phyloP scores from a whole-genome alignment of 2,797 vertebrate genomes.

The Etheostoma perlongum region DNA sequence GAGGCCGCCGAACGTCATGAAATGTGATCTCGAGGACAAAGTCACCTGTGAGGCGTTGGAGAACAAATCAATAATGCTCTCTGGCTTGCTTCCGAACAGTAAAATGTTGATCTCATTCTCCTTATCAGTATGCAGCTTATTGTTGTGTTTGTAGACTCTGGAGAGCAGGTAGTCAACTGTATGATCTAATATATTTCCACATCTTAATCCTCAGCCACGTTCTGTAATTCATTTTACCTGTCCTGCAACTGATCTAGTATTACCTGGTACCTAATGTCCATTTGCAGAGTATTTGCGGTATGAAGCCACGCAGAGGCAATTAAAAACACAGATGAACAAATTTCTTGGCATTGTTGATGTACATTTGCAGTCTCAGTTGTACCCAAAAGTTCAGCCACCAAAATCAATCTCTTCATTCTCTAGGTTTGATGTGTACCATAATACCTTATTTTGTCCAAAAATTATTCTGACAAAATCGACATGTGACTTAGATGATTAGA shows the following conservation, averaged over 20 bases:
- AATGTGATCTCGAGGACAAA: conserved; percentile 87
- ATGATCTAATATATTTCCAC: conserved; percentile 18
- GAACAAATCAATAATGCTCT: background rate
- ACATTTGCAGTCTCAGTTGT: background rate
- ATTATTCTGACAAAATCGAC: background rate
- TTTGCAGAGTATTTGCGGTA: conserved; percentile 18
- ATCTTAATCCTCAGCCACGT: conserved; percentile 10
- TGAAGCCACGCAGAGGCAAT: background rate
- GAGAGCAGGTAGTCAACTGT: background rate
- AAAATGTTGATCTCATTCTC: background rate
- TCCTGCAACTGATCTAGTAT: conserved; percentile 16
- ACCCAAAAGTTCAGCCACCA: background rate
- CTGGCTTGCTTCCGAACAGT: background rate
- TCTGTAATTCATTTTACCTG: conserved; percentile 46
- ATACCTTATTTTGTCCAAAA: background rate
- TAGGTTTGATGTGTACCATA: background rate
- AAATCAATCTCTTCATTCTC: background rate
- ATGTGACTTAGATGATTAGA: background rate
- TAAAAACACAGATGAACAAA: conserved; percentile 18
- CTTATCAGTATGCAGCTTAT: background rate
- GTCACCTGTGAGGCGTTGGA: conserved; percentile 74
- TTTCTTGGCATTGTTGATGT: background rate
- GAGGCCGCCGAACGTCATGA: conserved; percentile 87
- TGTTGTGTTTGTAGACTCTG: background rate
- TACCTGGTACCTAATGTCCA: background rate